Conservation (phyloP, 2,113 vertebrate genomes). For the Xenopus tropicalis region DNA sequence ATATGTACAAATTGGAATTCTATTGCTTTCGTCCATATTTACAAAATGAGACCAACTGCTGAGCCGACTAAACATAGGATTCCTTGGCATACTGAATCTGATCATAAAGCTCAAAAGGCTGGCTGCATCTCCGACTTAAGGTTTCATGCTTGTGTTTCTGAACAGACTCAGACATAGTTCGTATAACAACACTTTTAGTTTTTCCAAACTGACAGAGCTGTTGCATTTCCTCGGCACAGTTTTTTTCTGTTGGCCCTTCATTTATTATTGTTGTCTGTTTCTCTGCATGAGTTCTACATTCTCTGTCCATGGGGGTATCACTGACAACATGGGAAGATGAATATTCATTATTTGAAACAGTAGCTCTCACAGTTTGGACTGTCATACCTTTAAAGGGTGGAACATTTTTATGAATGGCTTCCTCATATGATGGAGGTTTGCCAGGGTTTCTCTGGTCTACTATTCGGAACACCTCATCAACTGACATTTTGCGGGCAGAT, state of each 20-base stretch:
- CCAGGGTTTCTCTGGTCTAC: conserved; percentile 70
- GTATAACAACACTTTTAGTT: conserved; percentile 59
- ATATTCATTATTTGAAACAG: conserved; percentile 53
- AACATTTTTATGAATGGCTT: conserved; percentile 65
- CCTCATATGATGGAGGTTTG: conserved; percentile 80
- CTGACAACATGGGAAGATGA: conserved; percentile 19
- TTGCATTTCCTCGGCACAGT: conserved; percentile 29
- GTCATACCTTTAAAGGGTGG: conserved; percentile 64
- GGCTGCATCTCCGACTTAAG: conserved; percentile 69
- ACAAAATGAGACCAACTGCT: neutral
- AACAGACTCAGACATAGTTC: conserved; percentile 75
- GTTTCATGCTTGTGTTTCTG: conserved; percentile 57
- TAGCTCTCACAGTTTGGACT: conserved; percentile 66
- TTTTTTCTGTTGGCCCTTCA: conserved; percentile 29
- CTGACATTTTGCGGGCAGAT: conserved; percentile 61
- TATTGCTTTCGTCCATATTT: neutral
- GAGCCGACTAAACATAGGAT: conserved; percentile 79
- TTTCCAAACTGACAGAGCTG: conserved; percentile 47
- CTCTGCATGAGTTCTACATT: conserved; percentile 28
- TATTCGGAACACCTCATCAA: conserved; percentile 75
- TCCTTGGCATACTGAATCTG: conserved; percentile 80
- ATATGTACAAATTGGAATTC: neutral
- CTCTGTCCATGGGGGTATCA: neutral
- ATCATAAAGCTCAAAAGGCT: conserved; percentile 73
- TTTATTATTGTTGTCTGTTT: conserved; percentile 3